phyloP scores from a whole-genome alignment of 2,113 vertebrate species.

The Myotis brandtii region DNA sequence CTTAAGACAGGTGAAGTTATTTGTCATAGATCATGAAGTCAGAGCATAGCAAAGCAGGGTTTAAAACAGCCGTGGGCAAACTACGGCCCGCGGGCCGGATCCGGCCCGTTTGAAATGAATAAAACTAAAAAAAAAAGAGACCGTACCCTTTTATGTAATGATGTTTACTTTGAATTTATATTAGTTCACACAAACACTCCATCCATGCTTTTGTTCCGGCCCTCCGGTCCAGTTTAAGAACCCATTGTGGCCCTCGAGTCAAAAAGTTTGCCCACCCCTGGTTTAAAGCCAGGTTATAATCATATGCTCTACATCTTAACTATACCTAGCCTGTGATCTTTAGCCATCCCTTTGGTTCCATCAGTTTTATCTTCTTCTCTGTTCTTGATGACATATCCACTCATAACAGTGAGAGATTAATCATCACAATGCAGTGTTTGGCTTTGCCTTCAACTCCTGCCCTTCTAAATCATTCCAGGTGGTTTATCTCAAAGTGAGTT shows the following conservation, averaged over 20 bases:
- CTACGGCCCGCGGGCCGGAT: no score
- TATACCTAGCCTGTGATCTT: background rate
- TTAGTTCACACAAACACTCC: no score
- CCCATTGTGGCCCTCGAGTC: no score
- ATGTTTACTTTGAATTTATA: no score
- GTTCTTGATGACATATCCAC: background rate
- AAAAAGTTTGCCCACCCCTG: no score
- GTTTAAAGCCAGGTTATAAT: background rate
- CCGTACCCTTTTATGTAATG: no score
- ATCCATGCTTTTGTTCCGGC: no score
- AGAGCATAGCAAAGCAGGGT: background rate
- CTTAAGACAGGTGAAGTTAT: background rate
- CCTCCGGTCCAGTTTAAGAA: no score
- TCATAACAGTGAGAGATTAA: background rate
- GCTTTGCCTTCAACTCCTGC: background rate
- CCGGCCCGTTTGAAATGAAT: no score
- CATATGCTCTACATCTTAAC: background rate
- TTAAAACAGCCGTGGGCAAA: no score
- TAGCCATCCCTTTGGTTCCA: background rate
- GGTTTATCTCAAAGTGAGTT: conserved; percentile 3
- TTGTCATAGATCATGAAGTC: background rate
- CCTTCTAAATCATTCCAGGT: conserved; percentile 35
- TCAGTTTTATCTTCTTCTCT: background rate
- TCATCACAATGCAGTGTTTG: background rate
- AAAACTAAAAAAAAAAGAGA: no score